Base-by-base conservation (phyloP, 2,797 vertebrate species). In the Pangasius djambal region DNA sequence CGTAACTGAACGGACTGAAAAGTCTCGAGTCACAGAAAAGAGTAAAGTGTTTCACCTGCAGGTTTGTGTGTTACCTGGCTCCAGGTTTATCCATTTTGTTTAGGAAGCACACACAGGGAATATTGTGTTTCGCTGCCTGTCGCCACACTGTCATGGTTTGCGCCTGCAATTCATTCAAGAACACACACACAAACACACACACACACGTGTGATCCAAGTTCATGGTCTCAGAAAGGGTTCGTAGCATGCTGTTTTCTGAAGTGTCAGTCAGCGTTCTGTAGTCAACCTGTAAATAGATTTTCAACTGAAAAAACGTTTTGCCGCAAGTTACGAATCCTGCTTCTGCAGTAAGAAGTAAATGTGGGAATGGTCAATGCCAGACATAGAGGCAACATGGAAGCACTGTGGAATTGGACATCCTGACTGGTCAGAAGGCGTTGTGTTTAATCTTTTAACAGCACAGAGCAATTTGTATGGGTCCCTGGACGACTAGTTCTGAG, bases 51-150 rank as follows among this genome's bases (percentile, higher is more conserved):
- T 37, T 63, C 20, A 50, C 28, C 3, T 3, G 37, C 4, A 55
- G 25, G 55, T 25, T 25, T 55, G 18, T 28, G 69, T 34, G 13
- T 94, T 95, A 99, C 98, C 97, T 97, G 88, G 98, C 98, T 91
- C 95, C 96, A 90, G 89, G 95, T 93, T 99, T 99, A 93, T 99
- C 99, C 98, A 99, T 99, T 94, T 99, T 99, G 93, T 99, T 99
- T 88, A 99, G 94, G 95, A 99, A 99, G 90, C 98, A 99, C 87
- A 99, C 93, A 61, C 98, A 97, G 59, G 98, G 99, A 85, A 99
- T 93, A 20, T 94, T 94, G 92, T 99, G 97, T 91, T 97, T 98
- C 92, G 99, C 96, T 4, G 98, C 98, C 94, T 99, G 99, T 78
- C 97, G 96, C 99, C 99, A 99, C 59, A 99, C 99, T 0, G 99